Conservation (phyloP, 2,113 vertebrate species). For the Oxyura jamaicensis region DNA sequence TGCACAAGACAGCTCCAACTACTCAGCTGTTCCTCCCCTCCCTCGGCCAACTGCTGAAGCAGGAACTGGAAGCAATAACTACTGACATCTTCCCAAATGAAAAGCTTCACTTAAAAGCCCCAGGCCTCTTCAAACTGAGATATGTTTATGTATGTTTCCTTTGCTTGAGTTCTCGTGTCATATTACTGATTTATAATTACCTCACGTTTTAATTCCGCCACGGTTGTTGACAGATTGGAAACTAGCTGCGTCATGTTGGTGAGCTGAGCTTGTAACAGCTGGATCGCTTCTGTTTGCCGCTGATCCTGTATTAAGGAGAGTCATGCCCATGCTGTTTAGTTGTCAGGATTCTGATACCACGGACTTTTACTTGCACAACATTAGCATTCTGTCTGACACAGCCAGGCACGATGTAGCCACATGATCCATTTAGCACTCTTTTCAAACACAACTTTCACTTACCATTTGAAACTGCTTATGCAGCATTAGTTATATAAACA, state of each 20-base stretch:
- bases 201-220: slow-evolving; percentile 88
- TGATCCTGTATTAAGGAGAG: slow-evolving; percentile 84
- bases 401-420: neutral
- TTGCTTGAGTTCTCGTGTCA: neutral
- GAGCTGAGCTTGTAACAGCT: slow-evolving; percentile 91
- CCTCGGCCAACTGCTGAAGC: neutral
- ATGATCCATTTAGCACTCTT: neutral
- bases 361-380: neutral
- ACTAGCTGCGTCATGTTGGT: slow-evolving; percentile 91
- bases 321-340: neutral
- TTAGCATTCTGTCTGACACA: neutral
- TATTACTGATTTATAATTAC: slow-evolving; percentile 67
- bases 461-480: neutral
- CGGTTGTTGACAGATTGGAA: slow-evolving; percentile 87
- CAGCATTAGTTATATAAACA: neutral
- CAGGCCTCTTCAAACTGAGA: neutral
- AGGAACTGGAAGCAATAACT: neutral
- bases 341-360: neutral
- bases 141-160: neutral
- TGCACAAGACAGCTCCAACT: neutral
- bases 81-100: neutral
- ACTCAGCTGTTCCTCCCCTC: neutral
- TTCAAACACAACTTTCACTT: neutral
- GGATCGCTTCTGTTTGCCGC: slow-evolving; percentile 95
- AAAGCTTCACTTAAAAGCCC: neutral